These are phyloP conservation scores for Calidris pugnax DNA, from an alignment of 2,113 vertebrate species.

Conservation along the genomic window DNA sequence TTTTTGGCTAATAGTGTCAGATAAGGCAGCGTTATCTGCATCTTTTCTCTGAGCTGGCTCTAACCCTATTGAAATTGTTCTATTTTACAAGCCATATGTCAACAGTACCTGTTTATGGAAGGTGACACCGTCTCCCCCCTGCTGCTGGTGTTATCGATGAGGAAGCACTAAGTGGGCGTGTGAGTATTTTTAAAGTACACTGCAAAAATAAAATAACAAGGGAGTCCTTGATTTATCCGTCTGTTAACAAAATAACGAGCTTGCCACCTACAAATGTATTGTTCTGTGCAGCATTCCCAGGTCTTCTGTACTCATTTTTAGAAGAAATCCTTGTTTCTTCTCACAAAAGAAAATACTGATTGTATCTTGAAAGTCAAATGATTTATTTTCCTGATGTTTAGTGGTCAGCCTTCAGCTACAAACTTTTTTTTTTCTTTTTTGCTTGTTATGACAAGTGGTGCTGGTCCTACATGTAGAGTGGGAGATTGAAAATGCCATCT, in stretches of 20 bases:
- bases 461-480: fast-evolving
- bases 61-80: constrained; percentile 33
- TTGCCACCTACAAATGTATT: not conserved
- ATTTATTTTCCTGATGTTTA: not conserved
- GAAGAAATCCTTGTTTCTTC: constrained; percentile 27
- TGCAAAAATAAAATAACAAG: constrained; percentile 61
- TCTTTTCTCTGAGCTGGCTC: constrained; percentile 29
- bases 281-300: constrained; percentile 15
- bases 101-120: constrained; percentile 78
- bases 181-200: constrained; percentile 52
- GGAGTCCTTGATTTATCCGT: not conserved
- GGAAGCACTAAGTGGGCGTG: constrained; percentile 77
- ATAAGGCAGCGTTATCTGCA: constrained; percentile 64
- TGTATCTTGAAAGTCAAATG: not conserved
- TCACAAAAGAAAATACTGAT: not conserved
- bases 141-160: constrained; percentile 71
- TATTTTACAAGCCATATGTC: constrained; percentile 57
- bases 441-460: not conserved
- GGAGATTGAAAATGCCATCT: not conserved
- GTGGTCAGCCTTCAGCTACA: not conserved
- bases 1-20: constrained; percentile 39
- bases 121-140: constrained; percentile 39
- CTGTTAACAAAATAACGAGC: not conserved
- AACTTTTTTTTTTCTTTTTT: not conserved
- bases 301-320: not conserved